Conservation (phyloP, 2,113 vertebrate species). For the Petrocephalus zakoni region DNA sequence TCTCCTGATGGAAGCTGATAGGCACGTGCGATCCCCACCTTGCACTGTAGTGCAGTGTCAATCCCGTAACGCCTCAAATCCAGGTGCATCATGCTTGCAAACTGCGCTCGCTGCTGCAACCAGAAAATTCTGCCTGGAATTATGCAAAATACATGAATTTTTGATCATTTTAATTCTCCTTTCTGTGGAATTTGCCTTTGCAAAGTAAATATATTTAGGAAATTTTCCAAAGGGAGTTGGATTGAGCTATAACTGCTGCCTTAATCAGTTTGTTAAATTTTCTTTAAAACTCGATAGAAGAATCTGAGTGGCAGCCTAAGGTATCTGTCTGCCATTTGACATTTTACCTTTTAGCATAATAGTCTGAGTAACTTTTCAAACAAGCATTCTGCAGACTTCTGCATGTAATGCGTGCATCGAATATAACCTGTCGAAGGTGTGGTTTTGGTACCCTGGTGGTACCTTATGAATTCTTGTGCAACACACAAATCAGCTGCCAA, state of each 20-base stretch:
- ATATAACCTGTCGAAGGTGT: not conserved
- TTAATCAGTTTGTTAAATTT: not conserved
- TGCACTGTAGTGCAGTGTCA: not conserved
- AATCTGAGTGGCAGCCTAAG: not conserved
- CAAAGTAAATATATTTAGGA: not conserved
- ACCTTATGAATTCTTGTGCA: not conserved
- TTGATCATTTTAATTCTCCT: not conserved
- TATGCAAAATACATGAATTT: not conserved
- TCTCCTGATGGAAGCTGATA: constrained; percentile 4
- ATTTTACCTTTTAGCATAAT: not conserved
- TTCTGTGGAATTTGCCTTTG: not conserved
- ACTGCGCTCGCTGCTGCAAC: not conserved
- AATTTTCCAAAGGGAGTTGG: not conserved
- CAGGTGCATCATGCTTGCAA: not conserved
- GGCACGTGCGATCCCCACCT: not conserved
- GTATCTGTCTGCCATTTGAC: not conserved
- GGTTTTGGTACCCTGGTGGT: not conserved
- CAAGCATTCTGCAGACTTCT: not conserved
- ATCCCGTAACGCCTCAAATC: not conserved
- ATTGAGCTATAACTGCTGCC: not conserved
- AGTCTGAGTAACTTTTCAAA: not conserved
- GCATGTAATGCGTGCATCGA: not conserved
- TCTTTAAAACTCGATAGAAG: not conserved
- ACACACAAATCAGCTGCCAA: not conserved
- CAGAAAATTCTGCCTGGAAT: not conserved